Evolutionary conservation across 2,888 invertebrate genomes (phyloP), one percentile per base, ranked within the genome.

Genomic region (Deilephila porcellus): DNA sequence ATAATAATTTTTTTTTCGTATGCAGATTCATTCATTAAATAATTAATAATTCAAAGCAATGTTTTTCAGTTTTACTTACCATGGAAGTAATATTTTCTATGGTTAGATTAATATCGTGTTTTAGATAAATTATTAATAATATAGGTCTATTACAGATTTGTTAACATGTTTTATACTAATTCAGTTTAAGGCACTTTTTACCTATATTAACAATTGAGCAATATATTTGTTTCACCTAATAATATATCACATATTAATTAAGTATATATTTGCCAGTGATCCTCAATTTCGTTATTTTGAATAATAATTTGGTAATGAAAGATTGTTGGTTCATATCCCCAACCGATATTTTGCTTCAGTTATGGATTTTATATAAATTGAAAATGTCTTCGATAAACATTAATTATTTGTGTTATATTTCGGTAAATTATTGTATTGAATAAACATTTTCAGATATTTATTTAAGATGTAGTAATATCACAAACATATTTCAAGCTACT

Each of bases 181-280:
- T 45, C 14, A 45, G n/a, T 25, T 60, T 52, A 67, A 67, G 52
- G 67, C 52, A 67, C 25, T 11, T 20, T 37, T n/a, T 25, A 25
- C 20, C 5, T 25, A 67, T 11, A 25, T 67, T 37, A n/a, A 63
- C 3, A 8, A 45, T 67, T 67, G 67, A 67, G 67, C 67, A 67
- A 67, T 45, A 64, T 67, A 17, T 67, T 67, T 17, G 67, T 20
- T 37, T 45, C 45, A 52, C 20, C n/a, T 45, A 67, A 25, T 67
- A 25, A 67, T 67, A 60, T 60, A 45, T 52, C 67, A 67, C 52
- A 63, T 34, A 64, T 63, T 63, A 63, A 20, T 67, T 17, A 52
- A 67, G 25, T 67, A 20, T 37, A 52, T 25, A 45, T 20, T 20
- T 17, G 45, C 52, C 45, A 67, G 67, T 52, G 67, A 25, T 67